Base-by-base conservation (phyloP, 2,888 invertebrate species). In the Noctua fimbriata region DNA sequence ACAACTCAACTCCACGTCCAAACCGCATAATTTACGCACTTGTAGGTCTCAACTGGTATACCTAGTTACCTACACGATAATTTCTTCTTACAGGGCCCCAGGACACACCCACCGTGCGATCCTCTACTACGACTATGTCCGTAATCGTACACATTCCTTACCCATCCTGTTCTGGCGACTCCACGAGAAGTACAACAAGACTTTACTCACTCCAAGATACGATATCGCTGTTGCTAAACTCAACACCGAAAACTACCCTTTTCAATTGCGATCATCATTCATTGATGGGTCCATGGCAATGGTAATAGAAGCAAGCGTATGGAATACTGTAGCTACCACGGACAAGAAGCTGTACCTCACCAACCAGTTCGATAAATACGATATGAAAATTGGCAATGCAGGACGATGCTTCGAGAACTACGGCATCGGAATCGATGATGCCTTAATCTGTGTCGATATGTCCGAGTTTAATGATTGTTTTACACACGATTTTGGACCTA, bases 151-250 rank as follows among this genome's bases (percentile, higher is more conserved):
- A 0, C 92, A 93, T 60, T 94, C 95, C 0, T 94, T 95, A 52
- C 94, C 95, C 0, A 92, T 96, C 1, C 76, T 94, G 0, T 93
- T 93, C 84, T 96, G 96, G 96, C 90, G 94, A 1, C 73, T 95
- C 0, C 95, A 96, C 74, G 95, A 96, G 63, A 93, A 91, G 41
- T 96, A 90, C 63, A 93, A 94, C 81, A 71, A 74, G 0, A 91
- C 90, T 18, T 87, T 87, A 21, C 89, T 90, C 0, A 82, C 81
- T 0, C 91, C 92, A 0, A 90, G 89, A n/a, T 93, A 93, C 63
- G 96, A 96, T 41, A 95, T 96, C 0, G 96, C 96, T 0, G 93
- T 96, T 0, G 96, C 95, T 0, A 96, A 95, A 79, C 80, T 96
- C 7, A 94, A 94, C 24, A 77, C 93, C 0, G 92, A 94, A 0